phyloP scores from a whole-genome alignment of 2,797 vertebrate genomes.

The Salarias fasciatus region DNA sequence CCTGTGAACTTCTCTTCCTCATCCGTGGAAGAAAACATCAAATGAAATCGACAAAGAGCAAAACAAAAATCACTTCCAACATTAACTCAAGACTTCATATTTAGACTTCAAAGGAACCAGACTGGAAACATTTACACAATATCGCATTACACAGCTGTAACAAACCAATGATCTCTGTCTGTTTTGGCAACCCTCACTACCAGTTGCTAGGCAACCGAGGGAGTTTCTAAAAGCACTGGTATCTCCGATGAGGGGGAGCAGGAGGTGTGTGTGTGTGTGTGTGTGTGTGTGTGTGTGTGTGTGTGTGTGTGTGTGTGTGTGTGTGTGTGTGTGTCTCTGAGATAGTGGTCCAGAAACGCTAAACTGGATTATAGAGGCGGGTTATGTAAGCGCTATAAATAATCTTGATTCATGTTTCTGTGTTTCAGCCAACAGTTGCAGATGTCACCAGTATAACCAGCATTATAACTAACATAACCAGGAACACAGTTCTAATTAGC shows the following conservation, averaged over 20 bases:
- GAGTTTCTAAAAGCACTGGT: slow-evolving; percentile 71
- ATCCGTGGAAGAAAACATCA: no score
- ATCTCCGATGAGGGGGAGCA: slow-evolving; percentile 38
- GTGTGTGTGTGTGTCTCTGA: slow-evolving; percentile 28
- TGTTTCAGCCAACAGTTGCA: slow-evolving; percentile 18
- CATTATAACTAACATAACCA: no score
- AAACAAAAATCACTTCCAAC: no score
- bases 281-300: slow-evolving; percentile 19
- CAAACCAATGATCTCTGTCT: slow-evolving; percentile 42
- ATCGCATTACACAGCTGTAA: slow-evolving; percentile 39
- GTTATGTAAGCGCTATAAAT: slow-evolving; percentile 59
- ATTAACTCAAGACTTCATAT: no score
- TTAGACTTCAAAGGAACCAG: no score
- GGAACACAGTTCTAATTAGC: no score
- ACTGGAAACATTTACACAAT: slow-evolving; percentile 3
- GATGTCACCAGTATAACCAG: background rate
- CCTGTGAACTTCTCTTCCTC: no score
- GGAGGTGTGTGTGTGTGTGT: slow-evolving; percentile 27
- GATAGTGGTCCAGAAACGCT: slow-evolving; percentile 12
- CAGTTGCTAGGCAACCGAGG: slow-evolving; percentile 82
- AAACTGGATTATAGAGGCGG: slow-evolving; percentile 13
- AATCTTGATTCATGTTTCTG: slow-evolving; percentile 33
- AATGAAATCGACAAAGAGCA: no score
- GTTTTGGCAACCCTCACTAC: slow-evolving; percentile 67
- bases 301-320: slow-evolving; percentile 14